These are phyloP conservation scores for Petroica traversi DNA, from an alignment of 2,113 vertebrate genomes.

Conservation along the genomic window DNA sequence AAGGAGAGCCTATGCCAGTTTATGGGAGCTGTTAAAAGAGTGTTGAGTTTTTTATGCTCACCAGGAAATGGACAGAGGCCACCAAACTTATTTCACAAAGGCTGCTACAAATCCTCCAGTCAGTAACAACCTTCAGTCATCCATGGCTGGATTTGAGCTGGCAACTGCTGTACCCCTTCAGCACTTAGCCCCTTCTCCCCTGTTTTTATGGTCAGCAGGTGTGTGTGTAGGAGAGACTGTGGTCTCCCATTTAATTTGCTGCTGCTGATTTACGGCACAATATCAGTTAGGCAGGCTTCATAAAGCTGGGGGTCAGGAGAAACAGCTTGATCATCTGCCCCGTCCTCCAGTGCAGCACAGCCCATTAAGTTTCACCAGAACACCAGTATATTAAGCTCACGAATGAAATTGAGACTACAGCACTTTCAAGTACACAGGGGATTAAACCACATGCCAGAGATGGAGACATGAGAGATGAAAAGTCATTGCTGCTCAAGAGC, in stretches of 20 bases:
- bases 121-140: conserved; percentile 3
- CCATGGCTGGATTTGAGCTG: background rate
- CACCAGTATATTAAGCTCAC: background rate
- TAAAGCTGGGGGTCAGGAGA: background rate
- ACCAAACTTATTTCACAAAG: conserved; percentile 11
- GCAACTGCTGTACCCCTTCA: background rate
- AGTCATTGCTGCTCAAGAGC: background rate
- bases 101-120: conserved; percentile 6
- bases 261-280: conserved; percentile 23
- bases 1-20: background rate
- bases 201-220: conserved; percentile 44
- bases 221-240: background rate
- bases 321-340: background rate
- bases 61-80: conserved; percentile 1
- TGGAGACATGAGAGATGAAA: background rate
- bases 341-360: background rate
- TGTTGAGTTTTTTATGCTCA: conserved; percentile 2
- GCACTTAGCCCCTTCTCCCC: background rate
- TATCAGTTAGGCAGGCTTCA: conserved; percentile 10
- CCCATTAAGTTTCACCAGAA: background rate
- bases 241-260: conserved; percentile 10
- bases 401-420: background rate
- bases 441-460: background rate
- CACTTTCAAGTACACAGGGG: background rate
- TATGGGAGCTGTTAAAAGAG: background rate